Conservation (phyloP, 2,797 vertebrate genomes). For the Hydrocynus forskahlii region DNA sequence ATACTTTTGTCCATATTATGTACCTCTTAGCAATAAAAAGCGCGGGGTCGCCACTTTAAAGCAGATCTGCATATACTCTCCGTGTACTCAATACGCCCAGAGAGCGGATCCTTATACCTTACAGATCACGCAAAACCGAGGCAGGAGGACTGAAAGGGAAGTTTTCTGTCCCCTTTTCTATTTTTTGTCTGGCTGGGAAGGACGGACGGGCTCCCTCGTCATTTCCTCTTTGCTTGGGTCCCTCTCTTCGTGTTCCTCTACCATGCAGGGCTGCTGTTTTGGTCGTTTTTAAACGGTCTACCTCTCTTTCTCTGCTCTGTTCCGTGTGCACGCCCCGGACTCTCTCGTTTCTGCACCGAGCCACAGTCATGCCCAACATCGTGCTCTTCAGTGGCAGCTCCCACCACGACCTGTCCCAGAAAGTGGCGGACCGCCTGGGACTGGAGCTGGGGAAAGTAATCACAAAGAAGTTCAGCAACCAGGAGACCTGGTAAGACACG, state of each 20-base stretch:
- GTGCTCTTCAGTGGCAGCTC: conserved; percentile 97
- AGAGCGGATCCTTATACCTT: no score
- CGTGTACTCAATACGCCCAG: no score
- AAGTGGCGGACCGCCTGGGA: conserved; percentile 90
- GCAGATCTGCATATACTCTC: no score
- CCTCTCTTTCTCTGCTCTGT: neutral
- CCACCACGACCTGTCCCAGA: conserved; percentile 93
- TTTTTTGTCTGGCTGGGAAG: neutral
- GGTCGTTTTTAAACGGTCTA: conserved; percentile 14
- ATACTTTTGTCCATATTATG: no score
- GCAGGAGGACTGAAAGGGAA: no score
- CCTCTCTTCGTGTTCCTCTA: conserved; percentile 21
- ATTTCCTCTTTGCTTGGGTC: conserved; percentile 61
- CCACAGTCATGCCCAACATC: conserved; percentile 87
- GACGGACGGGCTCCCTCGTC: conserved; percentile 19
- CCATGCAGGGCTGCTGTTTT: conserved; percentile 38
- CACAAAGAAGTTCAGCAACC: conserved; percentile 86
- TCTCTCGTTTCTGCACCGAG: neutral
- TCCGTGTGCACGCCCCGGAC: neutral
- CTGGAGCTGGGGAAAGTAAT: conserved; percentile 84
- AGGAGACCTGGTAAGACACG: conserved; percentile 81
- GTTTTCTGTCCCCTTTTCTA: neutral
- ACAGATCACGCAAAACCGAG: no score
- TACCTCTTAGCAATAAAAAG: no score
- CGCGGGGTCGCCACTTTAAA: no score